A percentile compares a stretch with the other conserved stretches of the same genome.
Conservation (phyloP, 2,113 vertebrate genomes). For the Megaceryle torquata region DNA sequence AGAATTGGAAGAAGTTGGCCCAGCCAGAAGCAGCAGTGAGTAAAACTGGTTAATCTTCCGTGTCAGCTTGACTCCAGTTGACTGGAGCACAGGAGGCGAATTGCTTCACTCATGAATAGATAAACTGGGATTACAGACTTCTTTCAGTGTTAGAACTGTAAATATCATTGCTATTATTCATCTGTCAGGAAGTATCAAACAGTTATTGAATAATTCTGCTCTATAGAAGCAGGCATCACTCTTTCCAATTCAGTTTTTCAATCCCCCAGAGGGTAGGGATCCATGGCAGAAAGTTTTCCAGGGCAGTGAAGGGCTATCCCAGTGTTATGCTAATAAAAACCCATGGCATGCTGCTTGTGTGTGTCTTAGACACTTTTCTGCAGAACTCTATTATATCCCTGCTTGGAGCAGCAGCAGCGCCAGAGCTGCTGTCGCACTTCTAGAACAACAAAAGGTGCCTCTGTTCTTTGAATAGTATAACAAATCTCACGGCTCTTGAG, state of each 20-base stretch:
- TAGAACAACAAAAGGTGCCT: constrained; percentile 11
- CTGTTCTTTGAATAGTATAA: not conserved
- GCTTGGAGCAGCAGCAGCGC: not conserved
- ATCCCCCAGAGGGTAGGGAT: not conserved
- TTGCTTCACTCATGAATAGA: not conserved
- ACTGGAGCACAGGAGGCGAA: not conserved
- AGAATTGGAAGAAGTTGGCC: not conserved
- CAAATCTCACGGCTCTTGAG: not conserved
- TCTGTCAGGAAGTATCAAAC: not conserved
- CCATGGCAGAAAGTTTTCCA: not conserved
- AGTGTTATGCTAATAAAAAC: not conserved
- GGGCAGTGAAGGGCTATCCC: not conserved
- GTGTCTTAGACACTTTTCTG: not conserved
- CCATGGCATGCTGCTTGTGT: not conserved
- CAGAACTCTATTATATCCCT: not conserved
- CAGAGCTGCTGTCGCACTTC: rapidly evolving
- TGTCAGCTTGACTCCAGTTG: not conserved
- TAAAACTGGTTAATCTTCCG: not conserved
- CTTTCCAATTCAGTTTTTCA: not conserved
- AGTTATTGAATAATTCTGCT: not conserved
- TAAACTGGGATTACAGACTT: not conserved
- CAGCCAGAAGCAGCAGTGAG: not conserved
- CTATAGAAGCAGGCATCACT: not conserved
- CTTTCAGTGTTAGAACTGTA: constrained; percentile 16
- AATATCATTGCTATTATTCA: not conserved